Conservation (phyloP, 2,888 invertebrate genomes). For the Latrodectus elegans region DNA sequence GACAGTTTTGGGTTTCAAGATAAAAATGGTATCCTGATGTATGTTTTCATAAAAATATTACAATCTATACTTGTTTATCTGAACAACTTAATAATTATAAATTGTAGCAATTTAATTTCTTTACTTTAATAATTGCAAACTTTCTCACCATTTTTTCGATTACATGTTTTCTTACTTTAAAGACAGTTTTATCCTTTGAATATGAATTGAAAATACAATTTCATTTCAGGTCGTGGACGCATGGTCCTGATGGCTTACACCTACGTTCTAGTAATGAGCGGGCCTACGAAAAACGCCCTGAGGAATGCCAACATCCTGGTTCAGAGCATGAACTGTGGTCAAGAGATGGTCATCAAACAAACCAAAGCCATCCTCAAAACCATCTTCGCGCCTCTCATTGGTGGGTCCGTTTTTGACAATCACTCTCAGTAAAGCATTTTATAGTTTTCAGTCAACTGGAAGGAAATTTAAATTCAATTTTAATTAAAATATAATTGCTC, state of each 20-base stretch:
- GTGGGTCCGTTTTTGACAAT: background rate
- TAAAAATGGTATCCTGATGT: no score
- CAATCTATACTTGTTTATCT: no score
- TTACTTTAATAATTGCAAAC: background rate
- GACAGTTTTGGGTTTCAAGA: no score
- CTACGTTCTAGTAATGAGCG: constrained; percentile 63
- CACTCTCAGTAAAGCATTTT: no score
- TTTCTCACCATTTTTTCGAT: background rate
- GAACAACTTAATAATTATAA: background rate
- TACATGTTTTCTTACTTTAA: no score
- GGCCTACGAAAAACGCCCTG: constrained; percentile 59
- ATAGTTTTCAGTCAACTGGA: no score
- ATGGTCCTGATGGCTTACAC: constrained; percentile 56
- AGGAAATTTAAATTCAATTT: no score
- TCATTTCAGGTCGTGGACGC: constrained; percentile 43
- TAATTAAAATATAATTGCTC: no score
- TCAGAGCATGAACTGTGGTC: constrained; percentile 59
- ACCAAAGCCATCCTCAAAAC: constrained; percentile 55
- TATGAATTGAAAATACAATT: no score
- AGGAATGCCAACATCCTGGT: constrained; percentile 59
- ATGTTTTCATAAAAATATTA: no score
- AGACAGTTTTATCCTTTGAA: background rate
- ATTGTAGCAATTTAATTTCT: background rate
- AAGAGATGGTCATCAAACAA: constrained; percentile 58
- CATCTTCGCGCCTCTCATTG: constrained; percentile 52